Evolutionary conservation across 1,140 invertebrate genomes (phyloP).

Genomic region (Condylostylus longicornis): DNA sequence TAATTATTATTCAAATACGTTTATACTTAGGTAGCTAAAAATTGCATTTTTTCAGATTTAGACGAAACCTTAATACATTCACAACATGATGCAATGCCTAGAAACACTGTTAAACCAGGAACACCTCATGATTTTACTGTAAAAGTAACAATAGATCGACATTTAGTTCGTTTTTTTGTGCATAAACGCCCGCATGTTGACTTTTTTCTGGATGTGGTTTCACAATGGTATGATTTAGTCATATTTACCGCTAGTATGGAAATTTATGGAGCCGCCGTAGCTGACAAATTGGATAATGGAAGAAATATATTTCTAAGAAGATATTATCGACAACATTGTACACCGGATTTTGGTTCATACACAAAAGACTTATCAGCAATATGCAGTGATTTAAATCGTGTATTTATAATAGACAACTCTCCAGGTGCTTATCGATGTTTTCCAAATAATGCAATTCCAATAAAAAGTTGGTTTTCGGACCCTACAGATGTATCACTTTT

Average conservation of each 20-base stretch:
- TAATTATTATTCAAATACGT: too few species aligned
- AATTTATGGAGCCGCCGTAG: constrained; percentile 97
- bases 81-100: constrained; percentile 91
- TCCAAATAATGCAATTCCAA: constrained; percentile 97
- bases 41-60: too few species aligned
- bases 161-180: constrained; percentile 98
- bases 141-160: constrained; percentile 95
- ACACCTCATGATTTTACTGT: constrained; percentile 97
- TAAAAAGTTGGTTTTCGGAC: constrained; percentile 99
- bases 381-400: constrained; percentile 86
- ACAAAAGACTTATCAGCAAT: constrained; percentile 97
- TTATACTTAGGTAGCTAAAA: too few species aligned
- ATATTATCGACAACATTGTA: constrained; percentile 77
- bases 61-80: constrained; percentile 99
- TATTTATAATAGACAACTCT: constrained; percentile 97
- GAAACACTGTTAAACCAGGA: constrained; percentile 91
- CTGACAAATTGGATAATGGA: constrained; percentile 93
- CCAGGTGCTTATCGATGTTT: constrained; percentile 90
- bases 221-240: constrained; percentile 93
- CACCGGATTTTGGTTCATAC: constrained; percentile 90
- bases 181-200: constrained; percentile 99
- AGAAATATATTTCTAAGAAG: constrained; percentile 75
- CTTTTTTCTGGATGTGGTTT: constrained; percentile 93
- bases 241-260: constrained; percentile 99
- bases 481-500: constrained; percentile 90